Percentiles rank a stretch among this genome's conserved stretches.
Evolutionary conservation across 2,888 invertebrate species (phyloP).

Genomic region (Nephrocerus scutellatus): DNA sequence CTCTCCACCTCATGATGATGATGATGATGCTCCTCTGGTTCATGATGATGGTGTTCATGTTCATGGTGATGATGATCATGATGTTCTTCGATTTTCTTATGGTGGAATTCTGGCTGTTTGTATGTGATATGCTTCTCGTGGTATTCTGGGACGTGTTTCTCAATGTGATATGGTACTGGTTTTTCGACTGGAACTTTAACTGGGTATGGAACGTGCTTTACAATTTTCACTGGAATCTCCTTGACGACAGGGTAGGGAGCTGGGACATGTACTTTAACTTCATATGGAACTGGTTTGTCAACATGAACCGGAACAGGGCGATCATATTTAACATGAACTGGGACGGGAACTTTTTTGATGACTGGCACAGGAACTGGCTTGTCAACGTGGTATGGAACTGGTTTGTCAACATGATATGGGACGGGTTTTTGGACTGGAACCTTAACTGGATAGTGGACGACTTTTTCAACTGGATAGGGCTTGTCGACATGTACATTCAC

Average conservation of each 20-base stretch:
- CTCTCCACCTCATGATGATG: constrained; percentile 21
- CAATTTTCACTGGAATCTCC: constrained; percentile 59
- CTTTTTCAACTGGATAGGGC: constrained; percentile 60
- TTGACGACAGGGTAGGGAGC: constrained; percentile 64
- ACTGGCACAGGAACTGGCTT: constrained; percentile 59
- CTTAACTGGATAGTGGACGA: constrained; percentile 60
- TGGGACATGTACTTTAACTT: constrained; percentile 62
- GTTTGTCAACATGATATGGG: constrained; percentile 55
- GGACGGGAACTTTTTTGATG: constrained; percentile 57
- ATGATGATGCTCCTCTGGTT: constrained; percentile 22
- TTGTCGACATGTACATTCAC: constrained; percentile 65
- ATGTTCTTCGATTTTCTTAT: constrained; percentile 49
- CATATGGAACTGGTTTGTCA: constrained; percentile 68
- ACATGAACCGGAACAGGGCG: constrained; percentile 61
- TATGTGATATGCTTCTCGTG: constrained; percentile 61
- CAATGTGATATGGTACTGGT: constrained; percentile 67
- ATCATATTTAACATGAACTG: constrained; percentile 58
- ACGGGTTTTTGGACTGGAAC: constrained; percentile 62
- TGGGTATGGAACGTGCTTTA: constrained; percentile 63
- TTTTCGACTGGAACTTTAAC: constrained; percentile 62
- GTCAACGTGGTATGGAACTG: constrained; percentile 59
- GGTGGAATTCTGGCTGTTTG: constrained; percentile 62
- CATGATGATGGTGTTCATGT: constrained; percentile 30
- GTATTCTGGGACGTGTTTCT: constrained; percentile 59
- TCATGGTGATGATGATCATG: constrained; percentile 32